phyloP scores from a whole-genome alignment of 2,888 invertebrate species.

The Aleiodes leptofemur region DNA sequence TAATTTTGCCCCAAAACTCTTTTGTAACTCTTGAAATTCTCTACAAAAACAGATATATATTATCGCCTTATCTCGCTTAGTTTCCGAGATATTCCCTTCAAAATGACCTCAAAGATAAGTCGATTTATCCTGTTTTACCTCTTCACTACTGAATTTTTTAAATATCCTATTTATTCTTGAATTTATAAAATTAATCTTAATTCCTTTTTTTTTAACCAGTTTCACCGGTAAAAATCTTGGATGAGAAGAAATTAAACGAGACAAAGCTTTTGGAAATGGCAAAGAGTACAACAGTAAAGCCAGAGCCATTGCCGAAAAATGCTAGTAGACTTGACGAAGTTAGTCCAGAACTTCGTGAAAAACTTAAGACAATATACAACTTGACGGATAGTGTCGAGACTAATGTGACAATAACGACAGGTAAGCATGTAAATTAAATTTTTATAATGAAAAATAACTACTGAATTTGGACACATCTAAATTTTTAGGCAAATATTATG shows the following conservation, averaged over 20 bases:
- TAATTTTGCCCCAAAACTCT: too few relatives aligned
- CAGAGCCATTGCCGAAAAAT: neutral
- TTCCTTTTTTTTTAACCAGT: neutral
- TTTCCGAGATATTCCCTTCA: too few relatives aligned
- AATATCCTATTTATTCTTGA: too few relatives aligned
- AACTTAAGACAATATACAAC: constrained; percentile 38
- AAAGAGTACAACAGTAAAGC: constrained; percentile 1
- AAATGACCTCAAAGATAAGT: too few relatives aligned
- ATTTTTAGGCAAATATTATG: too few relatives aligned
- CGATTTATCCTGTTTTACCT: too few relatives aligned
- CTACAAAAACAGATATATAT: too few relatives aligned
- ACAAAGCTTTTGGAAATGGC: neutral
- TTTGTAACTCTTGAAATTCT: too few relatives aligned
- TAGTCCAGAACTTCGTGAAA: constrained; percentile 24
- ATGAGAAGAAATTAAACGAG: neutral
- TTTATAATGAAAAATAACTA: too few relatives aligned
- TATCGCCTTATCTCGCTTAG: too few relatives aligned
- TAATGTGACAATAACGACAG: constrained; percentile 16
- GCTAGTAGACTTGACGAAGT: constrained; percentile 17
- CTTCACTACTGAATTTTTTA: too few relatives aligned
- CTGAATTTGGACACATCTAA: too few relatives aligned
- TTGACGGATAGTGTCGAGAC: constrained; percentile 13
- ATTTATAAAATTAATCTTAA: neutral
- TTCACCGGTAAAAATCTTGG: neutral
- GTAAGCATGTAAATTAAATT: neutral